Evolutionary conservation across 2,797 vertebrate genomes (phyloP), one percentile per base, ranked within the genome.

Genomic region (Enteromius fasciolatus): DNA sequence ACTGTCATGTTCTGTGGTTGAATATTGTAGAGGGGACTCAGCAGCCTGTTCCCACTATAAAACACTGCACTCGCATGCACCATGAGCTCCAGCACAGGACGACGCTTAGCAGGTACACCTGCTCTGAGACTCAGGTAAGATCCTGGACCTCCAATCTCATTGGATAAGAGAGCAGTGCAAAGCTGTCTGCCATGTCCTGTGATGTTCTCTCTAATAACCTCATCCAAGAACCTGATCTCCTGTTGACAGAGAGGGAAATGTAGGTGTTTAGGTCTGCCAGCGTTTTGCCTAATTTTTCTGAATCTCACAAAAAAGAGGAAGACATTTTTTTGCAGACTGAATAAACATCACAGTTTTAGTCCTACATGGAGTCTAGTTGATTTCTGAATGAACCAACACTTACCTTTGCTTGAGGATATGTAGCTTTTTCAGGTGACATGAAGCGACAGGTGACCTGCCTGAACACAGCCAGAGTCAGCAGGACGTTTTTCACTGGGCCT

Each of bases 41-140:
- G 84, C 0, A 94, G 78, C 23, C 5, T 3, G 8, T 31, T 90
- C 15, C 85, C 86, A 84, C 81, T 89, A 78, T 92, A 89, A 23
- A 95, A 88, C 78, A 94, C 90, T 4, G 91, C 88, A 66, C 83
- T 85, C 68, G 92, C 88, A 33, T 95, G 94, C 54, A 95, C 90
- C 86, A 95, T 86, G 69, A 94, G 90, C 89, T 94, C 93, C 89
- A 94, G 61, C 20, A 94, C 46, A 28, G 76, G 86, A 61, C 86
- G 91, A 33, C 83, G 91, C 83, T 70, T 87, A 83, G 86, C 7
- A 1, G 83, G 18, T 31, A 90, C 64, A 7, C 0, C 1, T 1
- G 18, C 1, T 50, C 0, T 7, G 44, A 91, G 1, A 1, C 1
- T 5, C 2, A 93, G 87, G 36, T 23, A 0, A 10, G 90, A 91